Evolutionary conservation across 1,140 invertebrate genomes (phyloP).

Genomic region (Antheraea mylitta): DNA sequence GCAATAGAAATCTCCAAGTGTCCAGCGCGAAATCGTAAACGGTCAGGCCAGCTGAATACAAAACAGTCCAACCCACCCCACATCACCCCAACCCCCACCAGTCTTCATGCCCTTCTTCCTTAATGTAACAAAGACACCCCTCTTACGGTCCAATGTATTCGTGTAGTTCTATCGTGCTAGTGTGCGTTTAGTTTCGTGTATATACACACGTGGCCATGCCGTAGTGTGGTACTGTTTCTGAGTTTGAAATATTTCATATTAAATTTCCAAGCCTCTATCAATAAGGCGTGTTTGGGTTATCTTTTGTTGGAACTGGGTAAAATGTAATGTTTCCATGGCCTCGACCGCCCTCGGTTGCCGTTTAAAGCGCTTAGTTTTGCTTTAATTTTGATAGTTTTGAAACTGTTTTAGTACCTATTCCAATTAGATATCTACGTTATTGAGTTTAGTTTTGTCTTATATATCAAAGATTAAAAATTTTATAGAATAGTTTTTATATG

Average conservation of each 20-base stretch:
- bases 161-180: constrained; percentile 44
- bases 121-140: constrained; percentile 77
- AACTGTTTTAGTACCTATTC: constrained; percentile 5
- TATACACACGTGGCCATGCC: constrained; percentile 8
- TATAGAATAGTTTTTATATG: too few relatives aligned
- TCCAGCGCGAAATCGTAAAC: constrained; percentile 72
- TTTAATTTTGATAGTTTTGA: constrained; percentile 2
- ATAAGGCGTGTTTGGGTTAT: constrained; percentile 48
- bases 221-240: constrained; percentile 30
- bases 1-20: constrained; percentile 68
- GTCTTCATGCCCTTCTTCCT: constrained; percentile 73
- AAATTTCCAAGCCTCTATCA: constrained; percentile 67
- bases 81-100: constrained; percentile 32
- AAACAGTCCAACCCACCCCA: constrained; percentile 40
- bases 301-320: constrained; percentile 32
- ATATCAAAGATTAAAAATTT: too few relatives aligned
- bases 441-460: background rate
- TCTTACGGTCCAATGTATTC: constrained; percentile 67
- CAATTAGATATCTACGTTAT: background rate
- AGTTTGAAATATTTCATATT: constrained; percentile 68
- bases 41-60: constrained; percentile 67
- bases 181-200: constrained; percentile 61
- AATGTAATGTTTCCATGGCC: constrained; percentile 9
- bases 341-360: background rate
- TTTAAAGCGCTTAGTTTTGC: constrained; percentile 1